phyloP scores from a whole-genome alignment of 2,888 invertebrate genomes.

The Uropetala carovei region DNA sequence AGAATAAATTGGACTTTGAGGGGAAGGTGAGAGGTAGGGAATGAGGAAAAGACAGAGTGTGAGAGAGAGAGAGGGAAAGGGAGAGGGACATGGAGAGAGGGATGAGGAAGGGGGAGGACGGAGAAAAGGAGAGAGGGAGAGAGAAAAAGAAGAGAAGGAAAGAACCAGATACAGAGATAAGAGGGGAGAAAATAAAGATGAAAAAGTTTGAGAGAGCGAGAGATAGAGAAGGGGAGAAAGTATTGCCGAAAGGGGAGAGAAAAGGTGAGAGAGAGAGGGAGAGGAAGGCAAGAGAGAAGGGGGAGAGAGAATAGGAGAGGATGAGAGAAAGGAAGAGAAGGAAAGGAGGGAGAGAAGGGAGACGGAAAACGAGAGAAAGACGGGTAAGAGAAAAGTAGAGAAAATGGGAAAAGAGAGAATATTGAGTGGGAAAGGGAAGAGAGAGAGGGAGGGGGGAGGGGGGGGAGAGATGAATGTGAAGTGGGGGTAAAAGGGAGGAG shows the following conservation, averaged over 20 bases:
- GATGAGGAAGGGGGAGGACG: neutral
- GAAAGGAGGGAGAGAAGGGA: neutral
- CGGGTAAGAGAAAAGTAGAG: neutral
- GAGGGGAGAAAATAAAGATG: too few species aligned
- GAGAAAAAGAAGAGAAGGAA: neutral
- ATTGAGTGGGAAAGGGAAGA: neutral
- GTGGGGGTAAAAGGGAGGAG: neutral
- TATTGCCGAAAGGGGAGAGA: neutral
- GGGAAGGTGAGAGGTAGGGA: neutral
- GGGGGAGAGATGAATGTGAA: neutral
- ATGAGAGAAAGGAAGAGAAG: neutral
- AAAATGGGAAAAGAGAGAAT: neutral
- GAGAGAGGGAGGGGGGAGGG: neutral
- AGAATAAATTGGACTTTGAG: neutral
- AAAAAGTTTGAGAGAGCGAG: neutral
- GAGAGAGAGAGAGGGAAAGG: neutral
- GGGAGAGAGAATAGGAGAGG: neutral
- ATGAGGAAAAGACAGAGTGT: neutral
- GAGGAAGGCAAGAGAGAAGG: neutral
- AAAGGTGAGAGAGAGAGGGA: neutral
- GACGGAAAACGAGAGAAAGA: neutral
- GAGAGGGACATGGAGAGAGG: neutral
- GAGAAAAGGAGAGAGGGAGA: neutral
- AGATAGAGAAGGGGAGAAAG: neutral
- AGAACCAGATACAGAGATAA: too few species aligned